These are phyloP conservation scores for Eremobia ochroleuca DNA, from an alignment of 2,888 invertebrate species.

Conservation along the genomic window DNA sequence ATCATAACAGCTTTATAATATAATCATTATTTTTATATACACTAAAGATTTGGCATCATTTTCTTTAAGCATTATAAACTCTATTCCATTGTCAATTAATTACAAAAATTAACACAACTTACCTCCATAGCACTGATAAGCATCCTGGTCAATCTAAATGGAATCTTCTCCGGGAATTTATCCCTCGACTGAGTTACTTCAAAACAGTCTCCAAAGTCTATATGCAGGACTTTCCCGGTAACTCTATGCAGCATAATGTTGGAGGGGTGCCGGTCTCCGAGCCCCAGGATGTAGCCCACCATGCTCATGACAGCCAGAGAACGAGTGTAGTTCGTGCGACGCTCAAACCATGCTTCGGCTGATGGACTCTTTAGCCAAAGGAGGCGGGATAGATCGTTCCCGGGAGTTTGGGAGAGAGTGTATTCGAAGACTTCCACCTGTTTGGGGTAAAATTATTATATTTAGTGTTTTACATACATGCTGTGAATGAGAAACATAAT, in stretches of 20 bases:
- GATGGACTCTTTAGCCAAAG: constrained; percentile 99
- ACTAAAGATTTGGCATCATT: background rate
- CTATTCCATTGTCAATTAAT: background rate
- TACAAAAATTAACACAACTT: constrained; percentile 33
- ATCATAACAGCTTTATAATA: background rate
- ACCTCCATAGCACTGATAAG: constrained; percentile 99
- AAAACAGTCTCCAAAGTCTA: constrained; percentile 99
- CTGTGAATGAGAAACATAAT: background rate
- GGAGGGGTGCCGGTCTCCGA: constrained; percentile 99
- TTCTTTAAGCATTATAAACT: background rate
- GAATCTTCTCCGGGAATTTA: constrained; percentile 99
- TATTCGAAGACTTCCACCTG: constrained; percentile 98
- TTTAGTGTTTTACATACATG: background rate
- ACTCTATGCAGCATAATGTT: constrained; percentile 99
- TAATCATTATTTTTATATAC: background rate
- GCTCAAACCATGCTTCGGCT: constrained; percentile 99
- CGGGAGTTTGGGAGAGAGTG: constrained; percentile 97
- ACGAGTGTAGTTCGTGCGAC: constrained; percentile 98
- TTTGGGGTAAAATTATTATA: background rate
- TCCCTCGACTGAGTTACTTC: constrained; percentile 99
- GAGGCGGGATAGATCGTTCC: constrained; percentile 97
- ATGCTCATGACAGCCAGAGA: constrained; percentile 99
- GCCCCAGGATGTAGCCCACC: constrained; percentile 98
- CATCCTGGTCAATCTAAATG: constrained; percentile 99
- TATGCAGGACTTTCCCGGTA: constrained; percentile 99